phyloP scores from a whole-genome alignment of 2,888 invertebrate genomes.

The Malthinus flaveolus region DNA sequence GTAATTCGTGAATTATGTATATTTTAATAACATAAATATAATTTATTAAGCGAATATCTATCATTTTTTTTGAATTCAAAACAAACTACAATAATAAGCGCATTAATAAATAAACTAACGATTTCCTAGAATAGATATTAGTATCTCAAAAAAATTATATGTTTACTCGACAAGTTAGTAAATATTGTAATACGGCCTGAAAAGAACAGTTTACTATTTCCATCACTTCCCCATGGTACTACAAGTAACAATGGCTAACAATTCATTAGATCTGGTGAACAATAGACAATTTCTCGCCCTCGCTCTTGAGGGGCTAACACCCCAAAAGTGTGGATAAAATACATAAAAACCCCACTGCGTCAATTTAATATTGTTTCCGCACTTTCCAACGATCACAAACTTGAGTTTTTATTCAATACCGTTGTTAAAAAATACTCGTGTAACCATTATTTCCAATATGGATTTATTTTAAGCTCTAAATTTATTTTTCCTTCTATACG shows the following conservation, averaged over 20 bases:
- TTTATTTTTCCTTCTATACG: no score
- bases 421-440: constrained; percentile 3
- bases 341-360: constrained; percentile 50
- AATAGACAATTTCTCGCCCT: constrained; percentile 36
- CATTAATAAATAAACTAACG: no score
- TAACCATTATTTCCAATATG: neutral
- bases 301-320: constrained; percentile 34
- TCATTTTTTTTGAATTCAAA: no score
- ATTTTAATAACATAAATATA: no score
- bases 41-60: no score
- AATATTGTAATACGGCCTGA: constrained; percentile 25
- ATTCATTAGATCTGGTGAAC: constrained; percentile 47
- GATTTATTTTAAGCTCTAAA: no score
- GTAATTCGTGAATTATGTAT: no score
- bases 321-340: constrained; percentile 42
- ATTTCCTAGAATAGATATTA: neutral
- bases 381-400: constrained; percentile 20
- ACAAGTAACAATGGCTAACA: constrained; percentile 43
- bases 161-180: no score
- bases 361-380: constrained; percentile 52
- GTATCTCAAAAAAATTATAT: neutral
- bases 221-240: constrained; percentile 38
- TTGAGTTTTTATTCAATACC: constrained; percentile 5
- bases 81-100: no score
- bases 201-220: constrained; percentile 31